Evolutionary conservation across 2,888 invertebrate species (phyloP), one percentile per base, ranked within the genome.

Genomic region (Neoaliturus tenellus): DNA sequence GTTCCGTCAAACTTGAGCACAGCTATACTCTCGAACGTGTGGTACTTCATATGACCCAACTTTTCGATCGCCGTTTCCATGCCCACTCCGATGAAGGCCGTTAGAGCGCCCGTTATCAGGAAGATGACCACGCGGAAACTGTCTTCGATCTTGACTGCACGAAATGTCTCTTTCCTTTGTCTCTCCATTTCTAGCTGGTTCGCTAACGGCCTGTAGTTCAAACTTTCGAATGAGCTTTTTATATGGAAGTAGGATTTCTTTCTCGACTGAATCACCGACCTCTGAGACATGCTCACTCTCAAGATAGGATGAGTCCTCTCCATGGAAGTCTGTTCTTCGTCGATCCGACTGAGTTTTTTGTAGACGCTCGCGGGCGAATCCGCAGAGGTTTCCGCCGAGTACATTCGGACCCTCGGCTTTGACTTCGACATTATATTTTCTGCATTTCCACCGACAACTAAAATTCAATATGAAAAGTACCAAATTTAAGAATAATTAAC

Each of bases 31-130:
- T 71, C 73, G 31, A 39, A 39, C 6, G 33, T 71, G 25, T 39
- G 3, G 58, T 55, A 80, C 35, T 80, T 80, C 6, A 35, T 6
- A 10, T 55, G n/a, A 23, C 80, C 80, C 35, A 80, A 23, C 2
- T 80, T 25, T 5, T 33, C 1, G 20, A 55, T 33, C 1, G 80
- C 20, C 14, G 35, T 1, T 17, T 80, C 55, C 10, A 80, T 6
- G 5, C 55, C 55, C 1, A 58, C 31, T 17, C 80, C 80, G 6
- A 80, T 8, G 17, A 51, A 2, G 10, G 55, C 80, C 17, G 39
- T 55, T 10, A 80, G 14, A 12, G 31, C 62, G 4, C 62, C 62
- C 14, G 62, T 28, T 31, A 62, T 3, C 14, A 62, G 62, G 14
- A 62, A 62, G 14, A 62, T 5, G 3, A 28, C 62, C 14, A 62